A percentile compares a stretch with the other conserved stretches of the same genome.
phyloP scores from a whole-genome alignment of 2,797 vertebrate genomes.

The Anolis apletophallus region DNA sequence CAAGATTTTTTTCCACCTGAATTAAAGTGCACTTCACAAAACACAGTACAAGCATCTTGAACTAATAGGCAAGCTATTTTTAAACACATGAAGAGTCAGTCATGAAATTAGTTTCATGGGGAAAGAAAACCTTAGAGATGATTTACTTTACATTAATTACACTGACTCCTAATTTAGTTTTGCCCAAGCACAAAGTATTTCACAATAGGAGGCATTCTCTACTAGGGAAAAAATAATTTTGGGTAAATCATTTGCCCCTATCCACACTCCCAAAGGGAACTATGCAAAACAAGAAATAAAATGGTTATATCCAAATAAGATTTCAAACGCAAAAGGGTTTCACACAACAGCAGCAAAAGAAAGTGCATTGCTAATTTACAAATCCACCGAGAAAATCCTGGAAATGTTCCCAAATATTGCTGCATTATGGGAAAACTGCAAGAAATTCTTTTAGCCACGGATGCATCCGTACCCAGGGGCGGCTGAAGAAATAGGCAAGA shows the following conservation, averaged over 20 bases:
- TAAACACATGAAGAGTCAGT: slow-evolving; percentile 79
- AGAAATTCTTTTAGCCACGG: not conserved
- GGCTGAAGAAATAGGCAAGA: too few relatives aligned
- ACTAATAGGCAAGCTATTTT: slow-evolving; percentile 81
- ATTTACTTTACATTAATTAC: slow-evolving; percentile 83
- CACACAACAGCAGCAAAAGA: not conserved
- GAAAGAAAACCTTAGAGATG: slow-evolving; percentile 81
- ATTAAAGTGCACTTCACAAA: slow-evolving; percentile 77
- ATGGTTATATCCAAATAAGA: not conserved
- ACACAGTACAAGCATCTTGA: slow-evolving; percentile 74
- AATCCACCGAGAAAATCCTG: not conserved
- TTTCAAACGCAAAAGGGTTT: not conserved
- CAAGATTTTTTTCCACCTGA: slow-evolving; percentile 65
- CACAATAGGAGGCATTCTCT: slow-evolving; percentile 37
- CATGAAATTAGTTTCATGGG: slow-evolving; percentile 82
- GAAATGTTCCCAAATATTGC: not conserved
- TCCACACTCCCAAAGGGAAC: not conserved
- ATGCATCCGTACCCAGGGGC: too few relatives aligned
- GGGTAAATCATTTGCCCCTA: not conserved
- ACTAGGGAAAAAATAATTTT: not conserved
- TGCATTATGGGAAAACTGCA: not conserved
- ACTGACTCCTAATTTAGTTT: slow-evolving; percentile 79
- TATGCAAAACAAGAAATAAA: not conserved
- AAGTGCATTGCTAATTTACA: not conserved
- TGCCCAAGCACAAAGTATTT: slow-evolving; percentile 73